Evolutionary conservation across 2,888 invertebrate genomes (phyloP).

Genomic region (Chymomyza caudatula): DNA sequence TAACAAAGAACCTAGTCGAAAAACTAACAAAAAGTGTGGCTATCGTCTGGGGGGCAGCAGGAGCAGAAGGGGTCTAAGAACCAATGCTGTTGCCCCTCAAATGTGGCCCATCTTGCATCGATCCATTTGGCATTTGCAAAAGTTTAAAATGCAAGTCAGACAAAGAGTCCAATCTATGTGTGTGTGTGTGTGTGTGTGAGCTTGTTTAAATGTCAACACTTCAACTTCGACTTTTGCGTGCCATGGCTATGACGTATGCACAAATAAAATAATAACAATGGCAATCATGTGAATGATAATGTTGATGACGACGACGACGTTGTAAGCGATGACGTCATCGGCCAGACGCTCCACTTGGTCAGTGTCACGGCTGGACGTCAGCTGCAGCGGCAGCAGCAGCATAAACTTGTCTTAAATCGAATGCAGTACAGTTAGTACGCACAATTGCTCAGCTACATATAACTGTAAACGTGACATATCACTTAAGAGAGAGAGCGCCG

Average conservation of each 20-base stretch:
- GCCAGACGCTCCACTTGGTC: background rate
- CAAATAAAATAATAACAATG: background rate
- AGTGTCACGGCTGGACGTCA: too few species aligned
- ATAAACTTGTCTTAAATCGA: background rate
- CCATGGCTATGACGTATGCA: background rate
- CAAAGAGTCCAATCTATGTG: slow-evolving; percentile 9
- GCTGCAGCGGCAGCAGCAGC: background rate
- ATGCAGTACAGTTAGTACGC: too few species aligned
- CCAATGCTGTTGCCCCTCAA: background rate
- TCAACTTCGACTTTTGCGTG: slow-evolving; percentile 61
- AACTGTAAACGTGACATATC: slow-evolving; percentile 61
- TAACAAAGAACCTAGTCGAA: too few species aligned
- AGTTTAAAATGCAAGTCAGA: slow-evolving; percentile 3
- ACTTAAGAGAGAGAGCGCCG: slow-evolving; percentile 40
- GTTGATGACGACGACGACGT: slow-evolving; percentile 52
- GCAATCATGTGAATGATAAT: background rate
- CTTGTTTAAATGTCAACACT: slow-evolving; percentile 64
- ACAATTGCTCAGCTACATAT: slow-evolving; percentile 11
- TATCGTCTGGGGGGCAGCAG: background rate
- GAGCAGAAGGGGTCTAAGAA: too few species aligned
- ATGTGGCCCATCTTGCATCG: background rate
- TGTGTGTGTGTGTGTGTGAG: slow-evolving; percentile 3
- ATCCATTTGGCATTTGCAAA: slow-evolving; percentile 41
- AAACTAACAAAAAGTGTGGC: background rate
- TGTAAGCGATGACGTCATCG: background rate